Evolutionary conservation across 1,140 invertebrate genomes (phyloP), one percentile per base, ranked within the genome.

Genomic region (Lepidurus packardi): DNA sequence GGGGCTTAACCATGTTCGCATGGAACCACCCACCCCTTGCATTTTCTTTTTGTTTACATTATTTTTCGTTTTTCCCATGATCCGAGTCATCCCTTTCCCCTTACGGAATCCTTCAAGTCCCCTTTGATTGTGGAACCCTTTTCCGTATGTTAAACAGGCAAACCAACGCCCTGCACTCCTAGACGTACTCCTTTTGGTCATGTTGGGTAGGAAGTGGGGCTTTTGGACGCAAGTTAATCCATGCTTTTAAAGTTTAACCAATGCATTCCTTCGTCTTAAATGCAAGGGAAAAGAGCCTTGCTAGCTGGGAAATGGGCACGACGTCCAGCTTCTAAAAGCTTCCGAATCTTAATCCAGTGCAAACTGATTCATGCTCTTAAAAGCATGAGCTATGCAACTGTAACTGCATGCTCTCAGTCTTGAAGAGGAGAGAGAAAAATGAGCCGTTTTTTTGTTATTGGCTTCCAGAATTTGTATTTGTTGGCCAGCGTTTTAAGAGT

Each of bases 1-100:
- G 94, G 42, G 53, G 76, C 42, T 47, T 41, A 41, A 44, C 77
- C 77, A 76, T 79, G 78, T 80, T 80, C 76, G 78, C 78, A 75
- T 45, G 76, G 75, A 21, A 76, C 78, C 79, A 73, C 76, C 74
- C 78, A 25, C 79, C 75, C 78, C 77, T 42, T 74, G 74, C 53
- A 45, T 79, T 79, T 43, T 65, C 47, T 79, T 79, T 74, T 76
- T 80, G 73, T 76, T 76, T 77, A 75, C 53, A 21, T 65, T 13
- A 65, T 21, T 13, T 43, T 77, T 53, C 74, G 45, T 79, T 74
- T 47, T 42, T 4, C 34, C 47, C 74, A n/a, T 25, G 24, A 79
- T 43, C n/a, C 7, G 47, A 25, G 65, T 24, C 74, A 44, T 76
- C 77, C 74, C 34, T 73, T 43, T 44, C 65, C 44, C 16, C 16